Base-by-base conservation (phyloP, 1,140 invertebrate genomes). In the Hormaphis cornu region DNA sequence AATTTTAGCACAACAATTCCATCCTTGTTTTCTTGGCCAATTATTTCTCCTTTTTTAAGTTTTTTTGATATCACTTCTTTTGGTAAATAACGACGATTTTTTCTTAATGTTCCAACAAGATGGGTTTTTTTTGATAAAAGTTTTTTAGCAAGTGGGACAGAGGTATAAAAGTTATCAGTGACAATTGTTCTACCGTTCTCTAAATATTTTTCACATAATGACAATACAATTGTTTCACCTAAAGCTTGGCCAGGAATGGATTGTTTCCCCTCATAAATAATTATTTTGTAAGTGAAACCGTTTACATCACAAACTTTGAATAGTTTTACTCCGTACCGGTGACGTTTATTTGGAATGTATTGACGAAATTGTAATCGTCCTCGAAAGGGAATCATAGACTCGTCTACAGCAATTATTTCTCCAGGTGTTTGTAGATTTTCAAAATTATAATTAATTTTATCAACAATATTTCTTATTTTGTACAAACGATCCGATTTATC, bases 261-360 rank as follows among this genome's bases (percentile, higher is more conserved):
- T 16, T 53, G 50, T 30, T 53, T 53, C 9, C 30, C 48, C 9
- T 33, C 46, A 76, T 75, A 75, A 72, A 75, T 69, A 75, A 74
- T 72, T 63, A 73, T 20, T 71, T 72, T 71, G 61, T 69, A 73
- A 22, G 72, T 73, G 70, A 77, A 73, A n/a, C 76, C 73, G 58
- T 73, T 59, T 46, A 73, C 50, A 54, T 71, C 59, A 69, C 74
- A 77, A 10, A 81, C 70, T 69, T 74, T 76, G 54, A 75, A 79
- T 28, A 77, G 48, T 73, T 78, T 79, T 22, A 79, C 72, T 12
- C 77, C 76, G 72, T 77, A 80, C 63, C 75, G 74, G 52, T 77
- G 72, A 40, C 72, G 72, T 72, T 80, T 80, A 22, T 73, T 74
- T 20, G 77, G 76, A 28, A 79, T 77, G 69, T 80, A 81, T 70